Percentiles rank a stretch among this genome's conserved stretches.
These are phyloP conservation scores for Athrips mouffetella DNA, from an alignment of 2,888 invertebrate genomes.

Conservation along the genomic window DNA sequence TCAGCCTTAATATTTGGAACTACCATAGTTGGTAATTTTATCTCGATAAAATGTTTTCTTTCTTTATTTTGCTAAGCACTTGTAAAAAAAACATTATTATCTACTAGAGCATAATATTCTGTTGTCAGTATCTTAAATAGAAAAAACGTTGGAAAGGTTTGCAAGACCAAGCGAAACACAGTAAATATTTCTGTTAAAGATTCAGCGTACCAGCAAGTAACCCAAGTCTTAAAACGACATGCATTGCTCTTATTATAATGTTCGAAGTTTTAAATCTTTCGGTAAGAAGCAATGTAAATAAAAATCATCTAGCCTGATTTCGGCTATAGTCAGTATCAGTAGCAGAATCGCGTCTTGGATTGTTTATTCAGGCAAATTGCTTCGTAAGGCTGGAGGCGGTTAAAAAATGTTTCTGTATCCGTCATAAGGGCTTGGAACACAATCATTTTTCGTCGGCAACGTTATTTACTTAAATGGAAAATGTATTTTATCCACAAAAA, in stretches of 20 bases:
- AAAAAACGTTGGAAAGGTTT: background rate
- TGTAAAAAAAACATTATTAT: too few species aligned
- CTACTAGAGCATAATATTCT: too few species aligned
- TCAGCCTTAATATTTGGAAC: too few species aligned
- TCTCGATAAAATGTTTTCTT: too few species aligned
- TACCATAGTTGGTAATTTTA: too few species aligned
- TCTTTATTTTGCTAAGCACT: too few species aligned
- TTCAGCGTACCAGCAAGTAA: background rate
- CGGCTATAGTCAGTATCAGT: background rate
- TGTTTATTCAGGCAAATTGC: conserved; percentile 69
- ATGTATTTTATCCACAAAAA: conserved; percentile 5
- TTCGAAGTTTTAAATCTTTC: too few species aligned
- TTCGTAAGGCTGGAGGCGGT: conserved; percentile 58
- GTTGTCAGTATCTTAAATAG: background rate
- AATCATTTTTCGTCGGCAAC: conserved; percentile 41
- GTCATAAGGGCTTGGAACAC: conserved; percentile 39
- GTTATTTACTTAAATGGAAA: conserved; percentile 36
- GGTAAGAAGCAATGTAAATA: background rate
- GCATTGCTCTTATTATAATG: background rate
- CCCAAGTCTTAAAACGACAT: background rate
- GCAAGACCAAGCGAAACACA: background rate
- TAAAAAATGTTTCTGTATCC: conserved; percentile 58
- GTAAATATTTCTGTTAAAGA: background rate
- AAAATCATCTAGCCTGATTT: background rate
- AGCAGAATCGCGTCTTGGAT: conserved; percentile 28